Percentiles rank a stretch among this genome's conserved stretches.
phyloP scores from a whole-genome alignment of 1,140 invertebrate species.

The Apocrypta bakeri region DNA sequence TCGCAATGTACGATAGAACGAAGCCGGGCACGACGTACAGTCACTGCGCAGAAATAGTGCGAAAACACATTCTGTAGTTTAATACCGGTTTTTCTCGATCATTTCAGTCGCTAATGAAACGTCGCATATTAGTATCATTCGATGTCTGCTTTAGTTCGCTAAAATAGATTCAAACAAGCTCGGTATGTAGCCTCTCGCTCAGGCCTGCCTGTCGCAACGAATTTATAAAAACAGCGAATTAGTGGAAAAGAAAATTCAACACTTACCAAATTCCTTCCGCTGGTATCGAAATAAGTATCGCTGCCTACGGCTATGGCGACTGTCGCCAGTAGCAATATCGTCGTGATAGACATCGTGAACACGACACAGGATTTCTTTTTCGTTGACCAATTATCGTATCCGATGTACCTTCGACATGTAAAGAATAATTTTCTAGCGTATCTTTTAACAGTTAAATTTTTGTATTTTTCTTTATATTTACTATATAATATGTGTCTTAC shows the following conservation, averaged over 20 bases:
- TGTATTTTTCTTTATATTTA: background rate
- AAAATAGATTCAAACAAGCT: no score
- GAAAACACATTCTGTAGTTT: background rate
- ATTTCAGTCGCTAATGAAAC: background rate
- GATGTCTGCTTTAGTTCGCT: background rate
- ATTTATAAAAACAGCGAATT: background rate
- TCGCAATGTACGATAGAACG: no score
- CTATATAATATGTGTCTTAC: background rate
- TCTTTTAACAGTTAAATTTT: no score
- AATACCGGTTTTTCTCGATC: background rate
- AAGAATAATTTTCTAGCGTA: constrained; percentile 6
- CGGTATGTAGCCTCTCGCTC: no score
- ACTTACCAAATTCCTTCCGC: constrained; percentile 47
- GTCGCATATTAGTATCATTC: background rate
- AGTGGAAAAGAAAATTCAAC: background rate
- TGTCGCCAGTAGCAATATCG: constrained; percentile 8
- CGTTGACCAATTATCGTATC: constrained; percentile 12
- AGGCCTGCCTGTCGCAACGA: no score
- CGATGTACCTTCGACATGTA: constrained; percentile 37
- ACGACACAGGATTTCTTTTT: constrained; percentile 34
- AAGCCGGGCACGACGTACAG: no score
- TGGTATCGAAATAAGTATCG: constrained; percentile 50
- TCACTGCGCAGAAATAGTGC: background rate
- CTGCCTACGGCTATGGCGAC: constrained; percentile 11
- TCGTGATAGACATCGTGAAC: constrained; percentile 12